Evolutionary conservation across 2,113 vertebrate species (phyloP).

Genomic region (Motacilla tschutschensis): DNA sequence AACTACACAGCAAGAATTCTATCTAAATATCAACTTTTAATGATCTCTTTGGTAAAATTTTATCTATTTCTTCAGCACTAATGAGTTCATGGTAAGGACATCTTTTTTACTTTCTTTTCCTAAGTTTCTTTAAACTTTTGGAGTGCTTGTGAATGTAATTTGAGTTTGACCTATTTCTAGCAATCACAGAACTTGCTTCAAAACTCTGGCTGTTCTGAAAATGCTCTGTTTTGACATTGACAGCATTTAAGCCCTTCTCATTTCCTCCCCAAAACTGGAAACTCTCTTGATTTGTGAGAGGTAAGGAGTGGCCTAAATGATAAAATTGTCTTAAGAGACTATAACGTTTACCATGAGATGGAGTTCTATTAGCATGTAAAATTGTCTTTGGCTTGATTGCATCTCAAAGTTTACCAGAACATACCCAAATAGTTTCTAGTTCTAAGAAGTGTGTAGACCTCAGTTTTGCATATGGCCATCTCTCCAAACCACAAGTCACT

Average conservation of each 20-base stretch:
- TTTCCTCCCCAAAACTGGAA: conserved; percentile 24
- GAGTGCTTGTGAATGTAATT: neutral
- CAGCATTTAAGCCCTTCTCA: conserved; percentile 18
- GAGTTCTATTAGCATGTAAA: neutral
- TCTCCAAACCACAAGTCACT: conserved; percentile 50
- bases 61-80: neutral
- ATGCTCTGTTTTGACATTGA: conserved; percentile 14
- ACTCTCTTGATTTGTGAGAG: conserved; percentile 9
- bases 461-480: conserved; percentile 3
- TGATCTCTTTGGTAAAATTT: neutral
- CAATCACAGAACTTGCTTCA: conserved; percentile 15
- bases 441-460: conserved; percentile 52
- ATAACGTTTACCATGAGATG: neutral
- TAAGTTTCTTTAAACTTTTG: neutral
- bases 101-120: neutral
- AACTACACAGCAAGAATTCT: neutral
- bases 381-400: conserved; percentile 47
- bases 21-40: neutral
- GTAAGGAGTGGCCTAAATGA: conserved; percentile 1
- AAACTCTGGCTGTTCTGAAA: neutral
- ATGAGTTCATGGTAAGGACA: neutral
- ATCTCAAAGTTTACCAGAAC: conserved; percentile 47
- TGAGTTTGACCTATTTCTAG: conserved; percentile 22
- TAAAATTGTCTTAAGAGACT: conserved; percentile 22
- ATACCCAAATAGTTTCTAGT: conserved; percentile 49